These are phyloP conservation scores for Erebia palarica DNA, from an alignment of 2,888 invertebrate genomes.

Conservation along the genomic window DNA sequence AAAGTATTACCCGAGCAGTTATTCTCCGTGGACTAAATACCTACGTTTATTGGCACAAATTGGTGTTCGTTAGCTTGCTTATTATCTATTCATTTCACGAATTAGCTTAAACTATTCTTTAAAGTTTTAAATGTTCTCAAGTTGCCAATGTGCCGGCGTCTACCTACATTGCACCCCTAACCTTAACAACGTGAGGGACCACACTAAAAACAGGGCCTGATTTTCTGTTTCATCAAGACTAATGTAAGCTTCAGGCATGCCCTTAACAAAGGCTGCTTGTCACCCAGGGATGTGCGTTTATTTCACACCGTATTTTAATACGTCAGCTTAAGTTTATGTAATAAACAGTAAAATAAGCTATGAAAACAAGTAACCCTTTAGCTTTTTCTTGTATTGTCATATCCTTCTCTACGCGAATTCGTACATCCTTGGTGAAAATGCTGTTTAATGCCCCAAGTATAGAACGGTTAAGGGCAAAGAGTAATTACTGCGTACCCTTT, in stretches of 20 bases:
- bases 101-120: constrained; percentile 18
- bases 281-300: not conserved
- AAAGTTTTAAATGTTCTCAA: constrained; percentile 20
- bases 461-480: not conserved
- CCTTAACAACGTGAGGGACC: constrained; percentile 62
- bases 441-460: not conserved
- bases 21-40: not conserved
- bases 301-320: too few relatives aligned
- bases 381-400: not conserved
- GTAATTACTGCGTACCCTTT: not conserved
- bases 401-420: not conserved
- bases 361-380: not conserved
- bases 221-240: constrained; percentile 9
- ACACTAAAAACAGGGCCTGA: constrained; percentile 50
- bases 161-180: constrained; percentile 57
- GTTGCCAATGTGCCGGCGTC: constrained; percentile 69
- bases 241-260: not conserved
- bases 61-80: constrained; percentile 53
- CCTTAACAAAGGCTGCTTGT: not conserved
- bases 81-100: constrained; percentile 36
- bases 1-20: too few relatives aligned
- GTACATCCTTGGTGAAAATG: not conserved
- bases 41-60: constrained; percentile 63
- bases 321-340: too few relatives aligned
- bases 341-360: not conserved